phyloP scores from a whole-genome alignment of 2,888 invertebrate genomes.

The Ethmia dodecea region DNA sequence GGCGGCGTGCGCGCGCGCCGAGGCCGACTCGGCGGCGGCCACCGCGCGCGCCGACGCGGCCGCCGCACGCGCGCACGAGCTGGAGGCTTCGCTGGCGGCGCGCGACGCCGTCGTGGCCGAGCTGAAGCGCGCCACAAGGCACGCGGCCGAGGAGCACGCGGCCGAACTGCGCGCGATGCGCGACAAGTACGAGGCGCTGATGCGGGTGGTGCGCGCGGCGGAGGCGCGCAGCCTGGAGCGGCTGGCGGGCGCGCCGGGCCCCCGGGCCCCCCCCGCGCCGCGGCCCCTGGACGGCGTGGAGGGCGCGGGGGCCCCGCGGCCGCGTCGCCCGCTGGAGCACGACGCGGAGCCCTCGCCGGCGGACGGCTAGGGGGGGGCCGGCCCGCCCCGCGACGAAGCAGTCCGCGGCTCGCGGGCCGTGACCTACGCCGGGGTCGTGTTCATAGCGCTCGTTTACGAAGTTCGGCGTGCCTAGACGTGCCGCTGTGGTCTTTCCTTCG shows the following conservation, averaged over 20 bases:
- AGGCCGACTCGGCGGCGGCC: slow-evolving; percentile 51
- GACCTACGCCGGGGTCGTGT: neutral
- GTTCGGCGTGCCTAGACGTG: neutral
- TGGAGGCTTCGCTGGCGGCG: slow-evolving; percentile 70
- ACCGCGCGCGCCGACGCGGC: slow-evolving; percentile 19
- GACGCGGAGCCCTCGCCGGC: neutral
- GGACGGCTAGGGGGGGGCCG: neutral
- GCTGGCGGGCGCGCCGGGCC: slow-evolving; percentile 21
- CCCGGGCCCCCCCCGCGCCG: neutral
- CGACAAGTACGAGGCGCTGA: slow-evolving; percentile 62
- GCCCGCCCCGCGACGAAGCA: neutral
- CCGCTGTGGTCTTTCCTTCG: neutral
- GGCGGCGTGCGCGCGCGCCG: slow-evolving; percentile 60
- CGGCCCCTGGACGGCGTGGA: neutral
- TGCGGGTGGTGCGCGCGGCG: slow-evolving; percentile 57
- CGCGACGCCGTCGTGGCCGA: slow-evolving; percentile 73
- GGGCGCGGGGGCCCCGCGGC: slow-evolving; percentile 1
- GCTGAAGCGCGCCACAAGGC: slow-evolving; percentile 66
- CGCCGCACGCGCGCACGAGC: slow-evolving; percentile 63
- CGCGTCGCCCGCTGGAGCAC: neutral
- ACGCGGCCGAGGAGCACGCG: slow-evolving; percentile 55
- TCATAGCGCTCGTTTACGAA: neutral
- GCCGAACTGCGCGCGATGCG: slow-evolving; percentile 63
- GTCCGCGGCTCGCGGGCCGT: neutral
- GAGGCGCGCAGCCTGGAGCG: slow-evolving; percentile 63